Percentiles rank a stretch among this genome's conserved stretches.
phyloP scores from a whole-genome alignment of 2,888 invertebrate genomes.

The Drosophila hamatofila region DNA sequence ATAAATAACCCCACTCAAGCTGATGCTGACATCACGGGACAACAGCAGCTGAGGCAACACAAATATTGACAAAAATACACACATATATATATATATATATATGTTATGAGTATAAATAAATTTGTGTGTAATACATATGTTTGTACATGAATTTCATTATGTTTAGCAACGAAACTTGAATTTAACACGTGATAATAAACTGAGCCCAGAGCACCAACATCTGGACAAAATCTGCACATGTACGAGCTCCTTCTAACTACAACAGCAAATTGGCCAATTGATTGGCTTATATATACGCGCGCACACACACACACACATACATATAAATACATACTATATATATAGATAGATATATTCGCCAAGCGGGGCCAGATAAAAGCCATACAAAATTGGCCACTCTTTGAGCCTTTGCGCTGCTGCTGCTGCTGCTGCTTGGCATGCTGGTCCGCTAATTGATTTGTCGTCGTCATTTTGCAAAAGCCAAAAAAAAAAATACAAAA shows the following conservation, averaged over 20 bases:
- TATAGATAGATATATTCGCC: neutral
- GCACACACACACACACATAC: neutral
- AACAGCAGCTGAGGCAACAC: constrained; percentile 40
- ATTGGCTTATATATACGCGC: neutral
- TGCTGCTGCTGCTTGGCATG: neutral
- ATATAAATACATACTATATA: neutral
- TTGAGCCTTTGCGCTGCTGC: constrained; percentile 17
- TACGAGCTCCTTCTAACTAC: constrained; percentile 37
- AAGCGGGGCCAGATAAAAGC: constrained; percentile 24
- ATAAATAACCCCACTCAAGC: constrained; percentile 47
- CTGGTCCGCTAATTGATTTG: constrained; percentile 42
- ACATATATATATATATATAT: neutral
- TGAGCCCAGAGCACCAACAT: constrained; percentile 22
- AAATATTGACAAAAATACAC: constrained; percentile 28
- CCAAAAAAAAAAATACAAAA: neutral
- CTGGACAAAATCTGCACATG: constrained; percentile 35
- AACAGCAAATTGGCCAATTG: constrained; percentile 20
- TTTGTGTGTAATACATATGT: constrained; percentile 7
- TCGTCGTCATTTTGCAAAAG: constrained; percentile 16
- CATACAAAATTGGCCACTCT: constrained; percentile 43
- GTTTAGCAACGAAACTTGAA: constrained; percentile 36
- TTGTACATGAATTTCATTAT: constrained; percentile 12
- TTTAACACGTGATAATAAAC: constrained; percentile 46
- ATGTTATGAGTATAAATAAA: constrained; percentile 4
- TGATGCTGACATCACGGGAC: constrained; percentile 55